Base-by-base conservation (phyloP, 2,888 invertebrate species). In the Ypsolopha sequella region DNA sequence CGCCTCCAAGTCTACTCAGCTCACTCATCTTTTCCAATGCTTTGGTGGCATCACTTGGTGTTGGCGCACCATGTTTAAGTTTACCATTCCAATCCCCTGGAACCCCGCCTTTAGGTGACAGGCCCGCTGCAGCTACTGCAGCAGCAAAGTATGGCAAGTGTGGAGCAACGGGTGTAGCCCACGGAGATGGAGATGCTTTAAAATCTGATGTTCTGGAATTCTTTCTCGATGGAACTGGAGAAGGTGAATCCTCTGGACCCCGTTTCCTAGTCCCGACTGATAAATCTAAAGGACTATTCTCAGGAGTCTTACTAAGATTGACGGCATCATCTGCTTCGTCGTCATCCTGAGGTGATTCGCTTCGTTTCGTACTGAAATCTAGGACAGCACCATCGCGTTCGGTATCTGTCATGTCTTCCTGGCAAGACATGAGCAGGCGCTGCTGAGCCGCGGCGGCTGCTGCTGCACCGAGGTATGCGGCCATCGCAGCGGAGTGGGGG, bases 1-100 rank as follows among this genome's bases (percentile, higher is more conserved):
- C 94, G 0, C 95, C 94, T 4, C 95, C 94, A 36, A 95, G 80
- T 66, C 95, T 92, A 65, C 95, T 95, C 63, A 96, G 86, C 69
- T 96, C 95, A 65, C 94, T 95, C 95, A 96, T 95, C 75, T 96
- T 95, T 70, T 96, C 96, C 52, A 96, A 76, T 7, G 96, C 95
- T 74, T 95, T 96, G 10, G 93, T 93, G 0, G 95, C 95, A 64
- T 95, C 95, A 64, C 90, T 94, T 0, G 94, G 93, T 33, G 90
- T 90, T 0, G 91, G 90, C 0, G 73, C 75, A 1, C 76, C 79
- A 58, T 92, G 89, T 68, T 95, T 94, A 60, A 92, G 77, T 76
- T 95, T 95, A 54, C 95, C 95, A 71, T 92, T 95, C 95, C 93
- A 94, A 41, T 89, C 89, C 9, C 79, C 72, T 10, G 89, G 88